Evolutionary conservation across 2,113 vertebrate genomes (phyloP), one percentile per base, ranked within the genome.

Genomic region (Lepisosteus oculatus): DNA sequence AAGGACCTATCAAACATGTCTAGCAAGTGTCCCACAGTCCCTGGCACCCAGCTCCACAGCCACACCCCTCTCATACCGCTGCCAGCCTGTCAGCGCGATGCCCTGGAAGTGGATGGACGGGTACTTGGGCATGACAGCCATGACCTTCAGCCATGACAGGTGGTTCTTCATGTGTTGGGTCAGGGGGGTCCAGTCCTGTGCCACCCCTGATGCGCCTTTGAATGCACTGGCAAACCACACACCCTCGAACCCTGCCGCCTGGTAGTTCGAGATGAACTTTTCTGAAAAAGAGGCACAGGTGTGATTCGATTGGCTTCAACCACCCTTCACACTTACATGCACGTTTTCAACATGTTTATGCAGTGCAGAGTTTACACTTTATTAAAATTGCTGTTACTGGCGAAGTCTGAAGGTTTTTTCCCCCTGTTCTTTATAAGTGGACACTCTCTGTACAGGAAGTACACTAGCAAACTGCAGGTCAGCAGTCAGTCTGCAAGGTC

Each of bases 181-280:
- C 0, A 93, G 69, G 0, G 90, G 91, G 1, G 93, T 86, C 91
- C 87, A 90, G 9, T 45, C 73, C 79, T 92, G 90, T 0, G 82
- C 76, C 0, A 82, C 78, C 1, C 80, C 86, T 0, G 92, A 88
- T 3, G 92, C 87, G 55, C 93, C 92, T 79, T 94, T 93, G 82
- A 93, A 94, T 67, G 93, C 88, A 0, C 92, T 93, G 43, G 92
- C 92, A 0, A 94, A 93, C 91, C 92, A 93, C 41, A 92, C 78
- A 0, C 66, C 72, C 6, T 67, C 44, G 8, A 94, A 93, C 61
- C 91, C 92, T 0, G 88, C 86, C 43, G 87, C 80, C 0, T 81
- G 65, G 0, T 92, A 93, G 55, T 90, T 93, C 44, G 76, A 4
- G 8, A 94, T 71, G 70, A 88, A 79, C 0, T 71, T 73, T 44